Evolutionary conservation across 2,113 vertebrate species (phyloP), one percentile per base, ranked within the genome.

Genomic region (pig (Sus scrofa)): DNA sequence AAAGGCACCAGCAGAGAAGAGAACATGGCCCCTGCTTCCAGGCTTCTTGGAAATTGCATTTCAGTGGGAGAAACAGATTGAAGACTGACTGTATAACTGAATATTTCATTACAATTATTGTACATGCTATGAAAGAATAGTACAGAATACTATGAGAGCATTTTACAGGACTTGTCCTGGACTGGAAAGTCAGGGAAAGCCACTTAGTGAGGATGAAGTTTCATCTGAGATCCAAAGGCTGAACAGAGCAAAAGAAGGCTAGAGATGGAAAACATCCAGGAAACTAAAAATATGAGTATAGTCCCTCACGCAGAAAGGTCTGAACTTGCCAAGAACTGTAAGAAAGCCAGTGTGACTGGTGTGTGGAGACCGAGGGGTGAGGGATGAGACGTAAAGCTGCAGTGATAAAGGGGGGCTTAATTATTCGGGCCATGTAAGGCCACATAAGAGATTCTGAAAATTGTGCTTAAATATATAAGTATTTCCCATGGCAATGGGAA

Each of bases 401-500:
- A 63, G 37, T 0, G 34, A 32, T 0, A 3, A 24, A 8, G 6
- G 6, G 24, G 44, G 1, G 3, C 27, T 63, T 27, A 34, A 58
- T 44, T 58, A 26, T 34, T 82, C 6, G 20, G 63, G 9, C n/a
- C 65, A 22, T 6, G 1, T 13, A 56, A 24, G n/a, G 60, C 20
- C 30, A 26, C 0, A 12, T 9, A 8, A 37, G 32, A 7, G 12
- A 62, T 44, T 74, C 18, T 54, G 24, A 87, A 77, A 74, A 30
- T 1, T 7, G 34, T 65, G 2, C 52, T 44, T 44, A 44, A 44
- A 44, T 44, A 44, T 44, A 44, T 44, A 44, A 44, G 8, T 44
- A 44, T 44, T 44, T 44, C 44, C 44, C 11, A 44, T 12, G 18
- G 68, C 22, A 73, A 77, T n/a, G 6, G 13, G 75, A 88, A 85